These are phyloP conservation scores for Nephotettix cincticeps DNA, from an alignment of 1,140 invertebrate genomes.

Conservation along the genomic window DNA sequence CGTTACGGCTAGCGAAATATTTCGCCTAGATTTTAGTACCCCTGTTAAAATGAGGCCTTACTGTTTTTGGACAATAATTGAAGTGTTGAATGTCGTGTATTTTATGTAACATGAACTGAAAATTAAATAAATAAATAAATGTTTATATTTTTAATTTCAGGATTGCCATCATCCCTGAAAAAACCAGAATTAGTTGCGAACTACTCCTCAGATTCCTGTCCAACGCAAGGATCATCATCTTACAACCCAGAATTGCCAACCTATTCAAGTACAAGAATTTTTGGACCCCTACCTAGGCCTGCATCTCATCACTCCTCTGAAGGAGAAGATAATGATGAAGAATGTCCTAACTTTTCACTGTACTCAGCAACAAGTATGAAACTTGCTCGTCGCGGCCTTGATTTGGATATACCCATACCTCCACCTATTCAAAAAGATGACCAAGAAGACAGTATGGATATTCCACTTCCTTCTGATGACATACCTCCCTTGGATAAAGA, in stretches of 20 bases:
- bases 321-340: slow-evolving; percentile 48
- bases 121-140: too few relatives aligned
- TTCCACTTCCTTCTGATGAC: slow-evolving; percentile 2
- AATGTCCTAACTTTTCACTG: slow-evolving; percentile 78
- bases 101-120: too few relatives aligned
- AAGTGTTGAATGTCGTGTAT: too few relatives aligned
- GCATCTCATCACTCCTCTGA: slow-evolving; percentile 40
- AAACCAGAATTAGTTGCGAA: slow-evolving; percentile 3
- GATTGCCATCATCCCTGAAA: slow-evolving; percentile 31
- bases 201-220: slow-evolving; percentile 6
- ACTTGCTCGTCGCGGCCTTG: slow-evolving; percentile 45
- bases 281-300: slow-evolving; percentile 39
- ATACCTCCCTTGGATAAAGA: slow-evolving; percentile 9
- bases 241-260: slow-evolving; percentile 4
- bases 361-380: slow-evolving; percentile 77
- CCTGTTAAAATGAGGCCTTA: too few relatives aligned
- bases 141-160: neutral
- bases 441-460: slow-evolving; percentile 24
- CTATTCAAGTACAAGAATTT: neutral
- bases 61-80: too few relatives aligned
- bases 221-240: neutral
- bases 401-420: slow-evolving; percentile 18
- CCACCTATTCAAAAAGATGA: slow-evolving; percentile 30
- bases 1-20: too few relatives aligned
- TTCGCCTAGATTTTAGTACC: too few relatives aligned